phyloP scores from a whole-genome alignment of 2,113 vertebrate genomes.

The Theristicus caerulescens region DNA sequence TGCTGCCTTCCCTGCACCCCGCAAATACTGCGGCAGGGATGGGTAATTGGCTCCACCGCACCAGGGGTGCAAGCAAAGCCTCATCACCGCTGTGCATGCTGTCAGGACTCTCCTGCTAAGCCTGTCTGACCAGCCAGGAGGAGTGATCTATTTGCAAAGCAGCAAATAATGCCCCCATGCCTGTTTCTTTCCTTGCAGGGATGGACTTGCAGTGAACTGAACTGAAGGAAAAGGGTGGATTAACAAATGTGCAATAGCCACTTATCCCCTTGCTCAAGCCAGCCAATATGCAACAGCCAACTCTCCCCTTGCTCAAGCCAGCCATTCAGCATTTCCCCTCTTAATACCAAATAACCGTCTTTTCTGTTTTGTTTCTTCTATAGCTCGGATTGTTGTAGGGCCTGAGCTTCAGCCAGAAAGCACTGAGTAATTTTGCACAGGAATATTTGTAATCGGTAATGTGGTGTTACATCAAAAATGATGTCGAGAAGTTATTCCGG shows the following conservation, averaged over 20 bases:
- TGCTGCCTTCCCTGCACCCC: not conserved
- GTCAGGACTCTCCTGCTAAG: not conserved
- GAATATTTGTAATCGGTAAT: not conserved
- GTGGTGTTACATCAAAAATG: not conserved
- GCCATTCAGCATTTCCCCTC: not conserved
- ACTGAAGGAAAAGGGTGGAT: not conserved
- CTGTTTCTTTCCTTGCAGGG: not conserved
- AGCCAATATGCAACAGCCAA: not conserved
- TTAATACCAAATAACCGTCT: not conserved
- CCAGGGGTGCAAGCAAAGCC: not conserved
- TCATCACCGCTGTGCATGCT: fast-evolving
- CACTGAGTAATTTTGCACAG: not conserved
- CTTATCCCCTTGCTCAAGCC: not conserved
- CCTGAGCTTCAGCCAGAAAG: not conserved
- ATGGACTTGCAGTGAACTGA: not conserved
- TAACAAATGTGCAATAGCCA: fast-evolving
- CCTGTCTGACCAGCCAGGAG: not conserved
- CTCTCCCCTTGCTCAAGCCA: not conserved
- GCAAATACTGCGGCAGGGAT: fast-evolving
- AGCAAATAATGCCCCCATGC: not conserved
- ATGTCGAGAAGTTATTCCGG: not conserved
- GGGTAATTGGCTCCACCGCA: fast-evolving
- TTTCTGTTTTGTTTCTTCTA: not conserved
- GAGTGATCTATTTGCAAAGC: not conserved
- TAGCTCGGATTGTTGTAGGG: not conserved